Percentiles rank a stretch among this genome's conserved stretches.
These are phyloP conservation scores for Aquila chrysaetos DNA, from an alignment of 2,797 vertebrate genomes.

Conservation along the genomic window DNA sequence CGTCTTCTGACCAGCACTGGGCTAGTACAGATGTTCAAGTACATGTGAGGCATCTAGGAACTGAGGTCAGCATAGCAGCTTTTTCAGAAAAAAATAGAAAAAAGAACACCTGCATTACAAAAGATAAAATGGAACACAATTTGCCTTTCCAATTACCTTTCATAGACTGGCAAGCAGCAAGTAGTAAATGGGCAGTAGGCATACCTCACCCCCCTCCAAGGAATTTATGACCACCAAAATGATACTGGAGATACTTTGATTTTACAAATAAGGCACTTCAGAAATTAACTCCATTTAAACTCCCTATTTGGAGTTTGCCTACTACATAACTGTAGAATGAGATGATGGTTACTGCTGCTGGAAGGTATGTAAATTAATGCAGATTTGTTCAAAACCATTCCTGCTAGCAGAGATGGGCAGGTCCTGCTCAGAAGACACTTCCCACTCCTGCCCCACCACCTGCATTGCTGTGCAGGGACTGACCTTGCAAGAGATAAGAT, in stretches of 20 bases:
- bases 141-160: background rate
- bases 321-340: background rate
- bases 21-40: background rate
- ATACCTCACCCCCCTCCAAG: background rate
- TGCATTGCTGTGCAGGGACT: background rate
- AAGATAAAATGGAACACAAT: background rate
- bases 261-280: background rate
- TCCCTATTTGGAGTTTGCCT: background rate
- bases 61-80: background rate
- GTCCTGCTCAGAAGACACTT: background rate
- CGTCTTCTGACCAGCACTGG: rapidly evolving
- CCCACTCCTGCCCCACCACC: background rate
- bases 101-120: background rate
- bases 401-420: background rate
- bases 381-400: background rate
- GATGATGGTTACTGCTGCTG: background rate
- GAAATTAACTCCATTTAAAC: background rate
- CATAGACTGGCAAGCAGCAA: background rate
- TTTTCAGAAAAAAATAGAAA: background rate
- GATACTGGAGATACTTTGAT: background rate
- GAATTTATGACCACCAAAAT: background rate
- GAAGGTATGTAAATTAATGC: background rate
- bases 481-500: background rate
- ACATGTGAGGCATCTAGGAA: background rate
- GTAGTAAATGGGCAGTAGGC: background rate